Base-by-base conservation (phyloP, 2,113 vertebrate genomes). In the Osmerus eperlanus region DNA sequence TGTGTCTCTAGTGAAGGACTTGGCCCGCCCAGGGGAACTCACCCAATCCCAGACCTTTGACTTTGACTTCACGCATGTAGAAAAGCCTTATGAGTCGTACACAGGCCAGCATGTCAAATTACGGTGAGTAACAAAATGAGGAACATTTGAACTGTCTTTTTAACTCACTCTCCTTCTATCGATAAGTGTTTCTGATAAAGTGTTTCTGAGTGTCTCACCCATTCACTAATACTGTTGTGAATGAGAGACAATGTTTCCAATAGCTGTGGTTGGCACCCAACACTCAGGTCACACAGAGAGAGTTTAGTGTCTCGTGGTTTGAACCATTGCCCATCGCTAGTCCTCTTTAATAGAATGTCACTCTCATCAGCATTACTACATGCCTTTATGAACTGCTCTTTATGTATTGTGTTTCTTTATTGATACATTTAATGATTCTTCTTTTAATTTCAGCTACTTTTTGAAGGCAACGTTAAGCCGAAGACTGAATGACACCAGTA, bases 21-120 rank as follows among this genome's bases (percentile, higher is more conserved):
- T 99, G 76, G 97, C 97, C 1, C 90, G 96, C 64, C 96, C 97
- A 0, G 97, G 97, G 18, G 97, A 99, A 60, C 94, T 99, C 76
- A 95, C 95, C 56, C 96, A 96, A 0, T 98, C 97, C 0, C 97
- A 98, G 89, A 96, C 94, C 0, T 98, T 99, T 60, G 95, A 98
- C 92, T 99, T 99, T 0, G 97, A 99, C 78, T 99, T 99, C 90
- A 97, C 96, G 1, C 97, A 99, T 0, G 97, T 99, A 85, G 97
- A 99, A 76, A 99, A 99, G 86, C 97, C 97, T 0, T 99, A 99
- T 0, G 97, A 99, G 77, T 98, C 96, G 2, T 99, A 99, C 92
- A 99, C 96, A 0, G 97, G 97, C 72, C 97, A 99, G 91, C 99
- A 99, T 0, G 97, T 99, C 80, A 99, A 98, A 85, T 86, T 99